Conservation (phyloP, 2,888 invertebrate genomes). For the Abrostola triplasia region DNA sequence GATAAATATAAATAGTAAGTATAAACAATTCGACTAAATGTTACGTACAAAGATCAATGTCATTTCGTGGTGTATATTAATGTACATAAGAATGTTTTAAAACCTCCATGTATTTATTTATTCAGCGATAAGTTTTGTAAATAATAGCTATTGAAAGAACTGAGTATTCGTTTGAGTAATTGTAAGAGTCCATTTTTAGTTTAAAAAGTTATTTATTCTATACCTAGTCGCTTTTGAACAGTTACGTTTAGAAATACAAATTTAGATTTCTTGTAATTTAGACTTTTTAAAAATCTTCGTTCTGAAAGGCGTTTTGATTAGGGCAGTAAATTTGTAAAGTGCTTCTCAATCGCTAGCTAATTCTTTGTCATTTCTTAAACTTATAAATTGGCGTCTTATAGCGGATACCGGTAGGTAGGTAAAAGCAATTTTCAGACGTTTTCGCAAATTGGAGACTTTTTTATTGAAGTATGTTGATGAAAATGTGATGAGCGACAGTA, state of each 20-base stretch:
- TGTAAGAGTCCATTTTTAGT: constrained; percentile 28
- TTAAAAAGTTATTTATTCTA: constrained; percentile 20
- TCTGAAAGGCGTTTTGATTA: constrained; percentile 23
- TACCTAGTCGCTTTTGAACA: constrained; percentile 41
- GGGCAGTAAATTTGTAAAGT: constrained; percentile 40
- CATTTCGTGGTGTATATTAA: constrained; percentile 79
- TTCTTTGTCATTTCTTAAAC: constrained; percentile 29
- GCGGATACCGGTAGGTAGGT: no score
- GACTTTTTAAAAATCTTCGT: constrained; percentile 1
- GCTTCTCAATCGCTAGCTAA: constrained; percentile 38
- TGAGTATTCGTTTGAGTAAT: constrained; percentile 59
- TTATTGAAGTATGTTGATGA: no score
- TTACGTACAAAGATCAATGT: constrained; percentile 85
- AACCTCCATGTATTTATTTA: constrained; percentile 78
- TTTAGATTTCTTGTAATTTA: not conserved
- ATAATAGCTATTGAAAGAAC: constrained; percentile 75
- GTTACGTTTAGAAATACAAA: constrained; percentile 4
- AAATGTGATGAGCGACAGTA: no score
- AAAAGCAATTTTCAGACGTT: no score
- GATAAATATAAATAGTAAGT: constrained; percentile 27
- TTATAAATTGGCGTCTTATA: constrained; percentile 30
- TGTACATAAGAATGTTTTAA: constrained; percentile 81
- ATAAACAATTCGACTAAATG: constrained; percentile 60
- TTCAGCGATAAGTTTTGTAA: constrained; percentile 74
- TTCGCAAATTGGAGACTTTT: no score